These are phyloP conservation scores for Oenanthe melanoleuca DNA, from an alignment of 2,113 vertebrate species.

Conservation along the genomic window DNA sequence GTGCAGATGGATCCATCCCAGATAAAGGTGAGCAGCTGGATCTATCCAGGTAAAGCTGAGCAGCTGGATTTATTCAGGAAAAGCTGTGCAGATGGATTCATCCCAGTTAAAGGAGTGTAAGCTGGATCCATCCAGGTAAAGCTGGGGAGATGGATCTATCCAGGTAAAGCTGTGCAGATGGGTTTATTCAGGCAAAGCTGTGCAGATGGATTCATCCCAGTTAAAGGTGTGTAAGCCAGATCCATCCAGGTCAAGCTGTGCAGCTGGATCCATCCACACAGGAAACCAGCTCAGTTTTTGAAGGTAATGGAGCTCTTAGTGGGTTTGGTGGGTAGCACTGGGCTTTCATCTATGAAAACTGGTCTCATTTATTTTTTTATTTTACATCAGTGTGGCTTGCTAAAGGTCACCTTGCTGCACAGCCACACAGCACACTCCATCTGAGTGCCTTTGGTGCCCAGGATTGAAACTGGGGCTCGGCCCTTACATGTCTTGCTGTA, in stretches of 20 bases:
- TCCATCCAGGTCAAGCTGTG: neutral
- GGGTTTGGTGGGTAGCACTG: neutral
- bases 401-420: neutral
- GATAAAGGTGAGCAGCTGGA: neutral
- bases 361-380: neutral
- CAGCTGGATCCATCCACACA: neutral
- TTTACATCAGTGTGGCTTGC: neutral
- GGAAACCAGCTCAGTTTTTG: neutral
- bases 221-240: too few species aligned
- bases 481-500: neutral
- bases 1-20: neutral
- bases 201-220: too few species aligned
- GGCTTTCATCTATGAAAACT: neutral
- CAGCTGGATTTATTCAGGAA: too few species aligned
- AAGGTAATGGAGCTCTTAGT: neutral
- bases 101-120: too few species aligned
- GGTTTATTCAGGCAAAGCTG: too few species aligned
- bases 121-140: too few species aligned
- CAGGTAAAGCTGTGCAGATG: too few species aligned
- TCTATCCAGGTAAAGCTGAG: too few species aligned
- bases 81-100: too few species aligned
- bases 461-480: neutral
- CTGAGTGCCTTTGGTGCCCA: neutral
- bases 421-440: neutral
- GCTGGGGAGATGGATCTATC: too few species aligned